These are phyloP conservation scores for Drosophila mercatorum DNA, from an alignment of 2,888 invertebrate genomes.

Conservation along the genomic window DNA sequence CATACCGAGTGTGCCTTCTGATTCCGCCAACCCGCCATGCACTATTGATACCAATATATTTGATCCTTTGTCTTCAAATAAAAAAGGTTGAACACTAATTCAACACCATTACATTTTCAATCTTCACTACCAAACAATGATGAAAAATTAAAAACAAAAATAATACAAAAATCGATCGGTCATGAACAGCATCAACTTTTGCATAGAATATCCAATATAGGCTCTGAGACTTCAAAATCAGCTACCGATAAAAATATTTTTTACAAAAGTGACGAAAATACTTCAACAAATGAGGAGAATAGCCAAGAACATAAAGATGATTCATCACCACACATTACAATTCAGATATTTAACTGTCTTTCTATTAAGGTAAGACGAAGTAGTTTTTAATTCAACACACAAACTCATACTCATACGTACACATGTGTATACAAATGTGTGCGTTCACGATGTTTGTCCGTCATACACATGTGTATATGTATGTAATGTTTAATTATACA, in stretches of 20 bases:
- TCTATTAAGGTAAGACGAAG: conserved; percentile 90
- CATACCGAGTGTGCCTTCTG: conserved; percentile 70
- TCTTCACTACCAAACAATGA: conserved; percentile 38
- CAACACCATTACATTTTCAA: conserved; percentile 53
- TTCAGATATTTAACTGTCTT: conserved; percentile 90
- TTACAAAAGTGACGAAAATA: conserved; percentile 40
- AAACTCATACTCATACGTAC: conserved; percentile 18
- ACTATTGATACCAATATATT: conserved; percentile 43
- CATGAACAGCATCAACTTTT: conserved; percentile 38
- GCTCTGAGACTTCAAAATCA: conserved; percentile 44
- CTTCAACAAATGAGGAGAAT: conserved; percentile 49
- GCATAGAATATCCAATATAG: conserved; percentile 42
- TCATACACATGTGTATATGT: conserved; percentile 11
- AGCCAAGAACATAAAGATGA: conserved; percentile 77
- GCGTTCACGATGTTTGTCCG: conserved; percentile 42
- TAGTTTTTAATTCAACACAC: conserved; percentile 69
- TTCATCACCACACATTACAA: conserved; percentile 85
- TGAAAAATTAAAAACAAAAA: conserved; percentile 27
- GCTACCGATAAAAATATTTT: conserved; percentile 34
- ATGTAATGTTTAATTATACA: conserved; percentile 2
- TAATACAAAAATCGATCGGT: conserved; percentile 34
- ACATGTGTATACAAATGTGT: conserved; percentile 12
- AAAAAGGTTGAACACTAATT: conserved; percentile 34
- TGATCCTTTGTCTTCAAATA: conserved; percentile 45
- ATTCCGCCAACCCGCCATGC: conserved; percentile 46